Conservation (phyloP, 2,113 vertebrate genomes). For the Steatornis caripensis region DNA sequence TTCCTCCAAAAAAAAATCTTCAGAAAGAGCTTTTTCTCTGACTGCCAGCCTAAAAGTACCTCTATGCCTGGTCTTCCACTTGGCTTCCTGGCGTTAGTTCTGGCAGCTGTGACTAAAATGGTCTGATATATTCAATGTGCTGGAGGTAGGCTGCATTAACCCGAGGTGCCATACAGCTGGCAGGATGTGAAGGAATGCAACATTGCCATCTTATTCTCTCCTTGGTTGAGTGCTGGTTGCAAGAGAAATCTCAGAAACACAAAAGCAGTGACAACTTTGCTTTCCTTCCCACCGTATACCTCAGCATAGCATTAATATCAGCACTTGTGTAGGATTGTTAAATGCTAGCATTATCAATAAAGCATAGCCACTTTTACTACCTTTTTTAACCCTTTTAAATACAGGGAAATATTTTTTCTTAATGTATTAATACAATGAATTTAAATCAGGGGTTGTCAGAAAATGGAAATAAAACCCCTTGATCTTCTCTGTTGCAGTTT, state of each 20-base stretch:
- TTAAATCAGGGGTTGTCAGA: background rate
- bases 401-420: background rate
- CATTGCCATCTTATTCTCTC: background rate
- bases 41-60: background rate
- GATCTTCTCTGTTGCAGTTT: background rate
- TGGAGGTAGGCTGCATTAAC: background rate
- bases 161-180: background rate
- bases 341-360: background rate
- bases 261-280: background rate
- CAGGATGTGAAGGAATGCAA: background rate
- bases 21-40: background rate
- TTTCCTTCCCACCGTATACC: background rate
- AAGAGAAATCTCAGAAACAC: background rate
- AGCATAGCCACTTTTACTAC: background rate
- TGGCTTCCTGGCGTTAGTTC: background rate
- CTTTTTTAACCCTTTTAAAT: background rate
- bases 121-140: background rate
- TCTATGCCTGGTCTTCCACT: background rate
- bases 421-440: background rate
- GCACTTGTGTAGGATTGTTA: background rate
- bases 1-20: background rate
- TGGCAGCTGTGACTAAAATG: background rate
- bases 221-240: background rate
- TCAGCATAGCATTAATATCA: background rate
- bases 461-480: background rate